phyloP scores from a whole-genome alignment of 2,888 invertebrate species.

The Pseudoips prasinana region DNA sequence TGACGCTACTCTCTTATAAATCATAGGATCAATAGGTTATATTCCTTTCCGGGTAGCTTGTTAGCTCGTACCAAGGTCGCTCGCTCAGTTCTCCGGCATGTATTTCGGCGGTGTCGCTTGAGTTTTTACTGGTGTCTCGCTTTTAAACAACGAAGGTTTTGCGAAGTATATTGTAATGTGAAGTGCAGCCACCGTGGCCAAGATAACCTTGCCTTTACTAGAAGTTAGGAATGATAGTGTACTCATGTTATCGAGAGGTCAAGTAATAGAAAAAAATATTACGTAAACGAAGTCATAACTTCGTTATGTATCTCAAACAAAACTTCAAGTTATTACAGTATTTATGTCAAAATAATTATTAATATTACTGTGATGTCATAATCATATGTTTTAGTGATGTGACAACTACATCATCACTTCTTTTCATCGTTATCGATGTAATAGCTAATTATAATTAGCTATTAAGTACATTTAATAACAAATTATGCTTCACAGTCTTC shows the following conservation, averaged over 20 bases:
- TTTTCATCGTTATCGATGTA: too few species aligned
- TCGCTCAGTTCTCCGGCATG: slow-evolving; percentile 57
- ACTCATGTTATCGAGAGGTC: slow-evolving; percentile 50
- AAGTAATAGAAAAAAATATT: slow-evolving; percentile 13
- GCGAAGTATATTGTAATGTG: slow-evolving; percentile 66
- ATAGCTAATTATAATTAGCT: too few species aligned
- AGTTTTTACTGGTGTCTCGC: slow-evolving; percentile 40
- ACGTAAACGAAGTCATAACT: slow-evolving; percentile 18
- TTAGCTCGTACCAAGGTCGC: slow-evolving; percentile 7
- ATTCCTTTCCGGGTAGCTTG: slow-evolving; percentile 11
- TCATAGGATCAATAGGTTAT: slow-evolving; percentile 47
- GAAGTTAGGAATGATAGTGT: slow-evolving; percentile 63
- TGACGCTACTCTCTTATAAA: slow-evolving; percentile 46
- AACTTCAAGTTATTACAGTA: too few species aligned
- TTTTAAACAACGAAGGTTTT: slow-evolving; percentile 71
- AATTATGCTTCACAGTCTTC: too few species aligned
- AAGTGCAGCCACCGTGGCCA: slow-evolving; percentile 63
- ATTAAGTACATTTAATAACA: too few species aligned
- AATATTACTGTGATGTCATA: too few species aligned
- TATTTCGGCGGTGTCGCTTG: slow-evolving; percentile 58
- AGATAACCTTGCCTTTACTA: slow-evolving; percentile 64
- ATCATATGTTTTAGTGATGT: too few species aligned
- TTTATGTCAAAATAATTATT: too few species aligned
- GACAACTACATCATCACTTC: too few species aligned
- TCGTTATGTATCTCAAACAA: too few species aligned